Evolutionary conservation across 1,140 invertebrate species (phyloP).

Genomic region (Dysdera silvatica): DNA sequence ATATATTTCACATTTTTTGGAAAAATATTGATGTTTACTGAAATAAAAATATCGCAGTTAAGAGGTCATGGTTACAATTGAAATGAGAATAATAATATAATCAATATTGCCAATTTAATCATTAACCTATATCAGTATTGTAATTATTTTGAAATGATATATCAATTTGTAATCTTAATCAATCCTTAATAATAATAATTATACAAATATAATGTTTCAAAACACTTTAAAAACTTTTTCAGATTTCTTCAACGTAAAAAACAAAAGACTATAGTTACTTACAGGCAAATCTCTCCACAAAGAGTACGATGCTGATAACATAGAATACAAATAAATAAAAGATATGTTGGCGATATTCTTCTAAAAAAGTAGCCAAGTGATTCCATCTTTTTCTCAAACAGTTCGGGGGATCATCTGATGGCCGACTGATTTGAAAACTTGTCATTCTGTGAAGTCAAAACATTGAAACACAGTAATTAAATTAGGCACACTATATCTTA

Average conservation of each 20-base stretch:
- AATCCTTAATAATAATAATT: too few relatives aligned
- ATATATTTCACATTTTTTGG: too few relatives aligned
- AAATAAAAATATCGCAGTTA: too few relatives aligned
- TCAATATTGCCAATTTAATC: not conserved
- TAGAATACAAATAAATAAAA: constrained; percentile 97
- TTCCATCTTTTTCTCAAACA: constrained; percentile 72
- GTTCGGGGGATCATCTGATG: constrained; percentile 60
- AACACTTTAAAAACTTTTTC: too few relatives aligned
- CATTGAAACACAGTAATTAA: too few relatives aligned
- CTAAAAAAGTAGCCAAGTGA: constrained; percentile 76
- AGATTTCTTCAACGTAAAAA: too few relatives aligned
- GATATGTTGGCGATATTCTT: constrained; percentile 97
- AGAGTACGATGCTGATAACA: constrained; percentile 83
- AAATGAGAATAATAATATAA: not conserved
- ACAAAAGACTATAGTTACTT: too few relatives aligned
- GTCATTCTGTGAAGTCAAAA: constrained; percentile 66
- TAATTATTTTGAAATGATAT: not conserved
- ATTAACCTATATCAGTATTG: not conserved
- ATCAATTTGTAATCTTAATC: too few relatives aligned
- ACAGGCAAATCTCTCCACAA: constrained; percentile 85
- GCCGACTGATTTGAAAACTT: constrained; percentile 78
- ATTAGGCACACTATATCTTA: too few relatives aligned
- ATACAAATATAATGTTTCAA: too few relatives aligned
- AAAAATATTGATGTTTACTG: too few relatives aligned
- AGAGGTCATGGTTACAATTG: too few relatives aligned